Conservation (phyloP, 2,888 invertebrate species). For the Meloe dianella region DNA sequence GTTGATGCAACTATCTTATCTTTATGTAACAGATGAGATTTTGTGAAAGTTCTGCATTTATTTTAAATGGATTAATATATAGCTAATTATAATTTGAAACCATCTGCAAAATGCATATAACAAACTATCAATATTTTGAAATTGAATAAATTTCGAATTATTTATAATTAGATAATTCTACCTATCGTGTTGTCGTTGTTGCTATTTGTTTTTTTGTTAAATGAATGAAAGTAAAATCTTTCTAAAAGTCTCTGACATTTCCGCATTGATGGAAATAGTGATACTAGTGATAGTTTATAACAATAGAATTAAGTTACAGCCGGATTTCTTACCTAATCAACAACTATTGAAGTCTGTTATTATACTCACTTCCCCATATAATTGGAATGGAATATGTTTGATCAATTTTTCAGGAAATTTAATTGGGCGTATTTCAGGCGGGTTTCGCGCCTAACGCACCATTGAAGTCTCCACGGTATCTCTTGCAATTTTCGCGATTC, state of each 20-base stretch:
- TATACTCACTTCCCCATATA: too few species aligned
- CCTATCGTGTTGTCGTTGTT: background rate
- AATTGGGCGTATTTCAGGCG: background rate
- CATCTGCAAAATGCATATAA: background rate
- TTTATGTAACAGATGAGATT: background rate
- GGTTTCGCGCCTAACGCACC: background rate
- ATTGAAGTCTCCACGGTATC: background rate
- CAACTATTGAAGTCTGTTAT: background rate
- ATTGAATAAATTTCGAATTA: background rate
- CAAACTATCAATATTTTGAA: background rate
- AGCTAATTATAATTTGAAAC: too few species aligned
- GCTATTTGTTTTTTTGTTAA: too few species aligned
- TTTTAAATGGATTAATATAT: too few species aligned
- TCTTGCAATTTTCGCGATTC: background rate
- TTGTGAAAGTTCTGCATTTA: background rate
- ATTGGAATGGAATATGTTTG: too few species aligned
- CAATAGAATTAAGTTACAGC: background rate
- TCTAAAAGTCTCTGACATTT: background rate
- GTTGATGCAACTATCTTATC: background rate
- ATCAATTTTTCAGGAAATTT: too few species aligned
- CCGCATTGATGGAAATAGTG: background rate
- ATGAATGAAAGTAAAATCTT: constrained; percentile 6
- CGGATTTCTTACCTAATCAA: background rate
- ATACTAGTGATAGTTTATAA: background rate
- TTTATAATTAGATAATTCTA: background rate